Percentiles rank a stretch among this genome's conserved stretches.
Conservation (phyloP, 2,797 vertebrate species). For the Leptoclinus maculatus region DNA sequence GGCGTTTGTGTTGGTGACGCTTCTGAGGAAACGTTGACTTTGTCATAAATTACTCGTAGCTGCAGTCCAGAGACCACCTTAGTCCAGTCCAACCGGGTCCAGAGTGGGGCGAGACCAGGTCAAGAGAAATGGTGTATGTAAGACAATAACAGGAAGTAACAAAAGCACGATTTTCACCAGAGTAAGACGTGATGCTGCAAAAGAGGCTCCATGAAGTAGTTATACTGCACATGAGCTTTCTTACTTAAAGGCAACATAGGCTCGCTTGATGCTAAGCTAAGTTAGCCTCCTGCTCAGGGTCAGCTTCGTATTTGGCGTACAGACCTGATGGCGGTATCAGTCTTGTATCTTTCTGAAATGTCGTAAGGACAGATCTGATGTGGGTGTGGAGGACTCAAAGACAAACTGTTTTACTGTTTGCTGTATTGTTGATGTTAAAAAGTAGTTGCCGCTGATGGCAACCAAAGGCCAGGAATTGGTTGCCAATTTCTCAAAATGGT, state of each 20-base stretch:
- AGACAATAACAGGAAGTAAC: not conserved
- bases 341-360: too few species aligned
- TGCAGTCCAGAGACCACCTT: not conserved
- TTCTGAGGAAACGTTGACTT: constrained; percentile 23
- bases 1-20: constrained; percentile 13
- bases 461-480: too few species aligned
- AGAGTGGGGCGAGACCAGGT: not conserved
- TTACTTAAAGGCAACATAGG: not conserved
- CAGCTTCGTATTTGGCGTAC: too few species aligned
- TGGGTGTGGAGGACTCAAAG: too few species aligned
- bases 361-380: too few species aligned
- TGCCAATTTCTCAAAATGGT: too few species aligned
- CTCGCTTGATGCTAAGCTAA: not conserved
- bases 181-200: not conserved
- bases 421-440: too few species aligned
- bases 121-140: not conserved
- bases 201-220: not conserved
- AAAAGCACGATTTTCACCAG: not conserved
- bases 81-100: not conserved
- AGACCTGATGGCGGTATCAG: too few species aligned
- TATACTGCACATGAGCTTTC: not conserved
- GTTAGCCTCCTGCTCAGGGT: not conserved
- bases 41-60: not conserved
- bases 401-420: too few species aligned
- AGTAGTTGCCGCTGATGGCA: too few species aligned